Percentiles rank a stretch among this genome's conserved stretches.
phyloP scores from a whole-genome alignment of 2,113 vertebrate genomes.

The Cyprichromis sp. region DNA sequence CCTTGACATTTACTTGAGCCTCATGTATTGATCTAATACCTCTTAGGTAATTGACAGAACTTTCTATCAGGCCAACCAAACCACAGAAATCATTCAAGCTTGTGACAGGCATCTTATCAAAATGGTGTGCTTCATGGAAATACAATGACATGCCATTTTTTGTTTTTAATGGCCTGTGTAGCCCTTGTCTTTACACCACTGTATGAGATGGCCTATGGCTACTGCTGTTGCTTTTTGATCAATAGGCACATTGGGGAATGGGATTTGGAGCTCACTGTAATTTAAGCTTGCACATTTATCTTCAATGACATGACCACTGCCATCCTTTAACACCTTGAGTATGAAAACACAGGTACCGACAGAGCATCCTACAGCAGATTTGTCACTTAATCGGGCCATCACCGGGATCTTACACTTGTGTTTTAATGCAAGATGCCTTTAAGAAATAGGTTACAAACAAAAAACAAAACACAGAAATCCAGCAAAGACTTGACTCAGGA shows the following conservation, averaged over 20 bases:
- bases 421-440: background rate
- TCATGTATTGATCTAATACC: background rate
- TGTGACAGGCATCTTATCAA: background rate
- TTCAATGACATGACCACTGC: slow-evolving; percentile 49
- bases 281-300: slow-evolving; percentile 51
- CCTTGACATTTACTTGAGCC: slow-evolving; percentile 24
- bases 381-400: background rate
- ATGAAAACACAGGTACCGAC: background rate
- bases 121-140: slow-evolving; percentile 3
- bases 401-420: background rate
- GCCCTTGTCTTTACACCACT: slow-evolving; percentile 1
- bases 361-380: background rate
- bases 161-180: slow-evolving; percentile 28
- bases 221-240: slow-evolving; percentile 38
- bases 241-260: slow-evolving; percentile 39
- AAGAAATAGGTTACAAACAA: background rate
- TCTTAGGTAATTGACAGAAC: background rate
- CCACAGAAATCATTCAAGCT: background rate
- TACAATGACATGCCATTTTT: background rate
- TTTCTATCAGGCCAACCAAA: background rate
- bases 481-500: background rate
- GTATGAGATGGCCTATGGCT: slow-evolving; percentile 19
- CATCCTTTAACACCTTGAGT: slow-evolving; percentile 19
- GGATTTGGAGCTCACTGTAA: slow-evolving; percentile 43
- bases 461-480: background rate